These are phyloP conservation scores for Pitangus sulphuratus DNA, from an alignment of 2,797 vertebrate genomes.

Conservation along the genomic window DNA sequence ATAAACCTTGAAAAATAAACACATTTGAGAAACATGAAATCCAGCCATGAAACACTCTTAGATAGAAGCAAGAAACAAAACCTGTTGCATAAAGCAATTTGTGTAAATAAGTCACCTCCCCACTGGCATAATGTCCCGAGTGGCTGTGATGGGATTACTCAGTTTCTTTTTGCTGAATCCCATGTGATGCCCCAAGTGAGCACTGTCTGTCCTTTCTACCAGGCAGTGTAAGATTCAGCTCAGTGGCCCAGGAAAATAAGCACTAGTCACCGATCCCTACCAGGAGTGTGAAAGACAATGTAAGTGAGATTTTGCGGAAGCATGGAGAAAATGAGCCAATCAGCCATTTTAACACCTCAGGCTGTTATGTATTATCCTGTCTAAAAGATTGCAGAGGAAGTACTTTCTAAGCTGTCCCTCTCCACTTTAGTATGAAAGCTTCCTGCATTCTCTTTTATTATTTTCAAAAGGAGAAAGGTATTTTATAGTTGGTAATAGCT, in stretches of 20 bases:
- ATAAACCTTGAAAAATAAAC: not conserved
- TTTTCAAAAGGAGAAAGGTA: not conserved
- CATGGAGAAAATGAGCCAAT: not conserved
- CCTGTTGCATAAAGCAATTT: not conserved
- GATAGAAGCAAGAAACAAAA: not conserved
- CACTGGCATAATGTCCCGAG: rapidly evolving
- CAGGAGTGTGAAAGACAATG: not conserved
- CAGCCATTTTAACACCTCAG: not conserved
- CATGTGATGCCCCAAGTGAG: not conserved
- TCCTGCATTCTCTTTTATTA: not conserved
- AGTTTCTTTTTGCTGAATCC: not conserved
- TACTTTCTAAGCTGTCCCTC: not conserved
- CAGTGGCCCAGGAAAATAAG: not conserved
- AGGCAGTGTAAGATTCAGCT: not conserved
- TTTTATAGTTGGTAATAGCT: not conserved
- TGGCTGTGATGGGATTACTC: not conserved
- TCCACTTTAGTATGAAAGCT: not conserved
- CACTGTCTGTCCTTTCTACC: not conserved
- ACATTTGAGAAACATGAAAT: not conserved
- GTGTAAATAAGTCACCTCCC: not conserved
- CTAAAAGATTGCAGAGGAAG: not conserved
- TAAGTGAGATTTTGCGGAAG: not conserved
- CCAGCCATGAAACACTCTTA: not conserved
- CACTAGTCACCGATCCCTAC: not conserved
- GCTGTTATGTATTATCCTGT: not conserved